Evolutionary conservation across 2,797 vertebrate species (phyloP).

Genomic region (Psittacula echo): DNA sequence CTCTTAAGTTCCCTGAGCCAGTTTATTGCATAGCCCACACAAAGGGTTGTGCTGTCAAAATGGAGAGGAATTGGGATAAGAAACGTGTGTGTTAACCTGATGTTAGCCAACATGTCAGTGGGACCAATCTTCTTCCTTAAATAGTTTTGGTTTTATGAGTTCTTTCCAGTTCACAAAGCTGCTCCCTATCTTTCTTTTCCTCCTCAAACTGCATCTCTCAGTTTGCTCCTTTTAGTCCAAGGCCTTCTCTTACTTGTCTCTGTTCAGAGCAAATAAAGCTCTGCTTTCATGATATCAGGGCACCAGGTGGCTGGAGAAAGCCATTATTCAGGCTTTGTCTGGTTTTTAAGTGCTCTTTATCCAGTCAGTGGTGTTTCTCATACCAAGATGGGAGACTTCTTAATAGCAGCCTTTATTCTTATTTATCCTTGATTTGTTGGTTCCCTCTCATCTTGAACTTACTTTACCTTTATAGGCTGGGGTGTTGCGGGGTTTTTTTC

Average conservation of each 20-base stretch:
- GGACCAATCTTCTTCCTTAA: not conserved
- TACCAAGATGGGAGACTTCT: not conserved
- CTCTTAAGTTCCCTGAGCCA: not conserved
- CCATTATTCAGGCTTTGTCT: not conserved
- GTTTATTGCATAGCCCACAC: not conserved
- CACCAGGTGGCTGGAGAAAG: not conserved
- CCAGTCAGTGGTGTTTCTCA: not conserved
- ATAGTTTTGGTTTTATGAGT: not conserved
- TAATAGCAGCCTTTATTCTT: not conserved
- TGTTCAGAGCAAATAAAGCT: not conserved
- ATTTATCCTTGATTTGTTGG: not conserved
- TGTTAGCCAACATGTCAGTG: not conserved
- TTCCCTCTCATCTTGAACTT: not conserved
- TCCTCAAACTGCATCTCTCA: not conserved
- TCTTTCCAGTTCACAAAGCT: not conserved
- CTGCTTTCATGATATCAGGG: not conserved
- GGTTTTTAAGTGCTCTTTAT: not conserved
- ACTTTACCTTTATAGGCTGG: not conserved
- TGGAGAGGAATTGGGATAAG: not conserved
- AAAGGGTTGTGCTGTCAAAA: not conserved
- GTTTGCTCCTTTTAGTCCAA: not conserved
- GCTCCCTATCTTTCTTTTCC: not conserved
- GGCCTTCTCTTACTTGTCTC: not conserved
- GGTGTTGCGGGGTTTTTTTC: not conserved
- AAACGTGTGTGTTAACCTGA: not conserved